Evolutionary conservation across 2,113 vertebrate genomes (phyloP).

Genomic region (Brachypodius melanocephalos): DNA sequence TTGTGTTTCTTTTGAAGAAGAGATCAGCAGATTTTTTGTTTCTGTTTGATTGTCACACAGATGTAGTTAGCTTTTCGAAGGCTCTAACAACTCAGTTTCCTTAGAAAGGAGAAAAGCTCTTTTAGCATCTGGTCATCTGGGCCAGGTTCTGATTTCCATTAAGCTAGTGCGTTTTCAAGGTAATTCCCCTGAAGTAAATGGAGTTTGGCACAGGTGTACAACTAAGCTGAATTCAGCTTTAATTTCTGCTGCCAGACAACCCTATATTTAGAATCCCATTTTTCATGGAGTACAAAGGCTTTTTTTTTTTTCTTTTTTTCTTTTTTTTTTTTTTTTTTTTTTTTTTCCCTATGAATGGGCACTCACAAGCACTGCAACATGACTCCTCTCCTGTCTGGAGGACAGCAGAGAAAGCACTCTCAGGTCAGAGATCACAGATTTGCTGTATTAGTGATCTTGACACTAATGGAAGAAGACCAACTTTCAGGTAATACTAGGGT

Average conservation of each 20-base stretch:
- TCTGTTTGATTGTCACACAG: not conserved
- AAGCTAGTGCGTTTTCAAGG: not conserved
- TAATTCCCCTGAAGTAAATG: not conserved
- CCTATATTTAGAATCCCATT: conserved; percentile 9
- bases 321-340: not conserved
- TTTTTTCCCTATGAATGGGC: not conserved
- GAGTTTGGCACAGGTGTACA: conserved; percentile 18
- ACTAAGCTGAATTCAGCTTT: conserved; percentile 26
- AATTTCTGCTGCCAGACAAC: conserved; percentile 5
- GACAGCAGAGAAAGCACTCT: not conserved
- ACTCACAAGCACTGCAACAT: not conserved
- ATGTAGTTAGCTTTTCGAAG: not conserved
- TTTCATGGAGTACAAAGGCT: not conserved
- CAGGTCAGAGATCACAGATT: not conserved
- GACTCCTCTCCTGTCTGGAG: not conserved
- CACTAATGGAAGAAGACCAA: not conserved
- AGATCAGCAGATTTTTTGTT: not conserved
- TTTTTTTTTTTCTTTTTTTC: not conserved
- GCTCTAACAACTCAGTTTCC: not conserved
- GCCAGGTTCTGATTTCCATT: not conserved
- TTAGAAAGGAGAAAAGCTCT: not conserved
- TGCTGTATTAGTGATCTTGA: not conserved
- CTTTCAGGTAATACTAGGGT: not conserved
- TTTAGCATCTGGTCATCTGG: not conserved
- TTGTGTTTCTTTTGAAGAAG: not conserved